Percentiles rank a stretch among this genome's conserved stretches.
phyloP scores from a whole-genome alignment of 2,888 invertebrate genomes.

The Athalia circularis region DNA sequence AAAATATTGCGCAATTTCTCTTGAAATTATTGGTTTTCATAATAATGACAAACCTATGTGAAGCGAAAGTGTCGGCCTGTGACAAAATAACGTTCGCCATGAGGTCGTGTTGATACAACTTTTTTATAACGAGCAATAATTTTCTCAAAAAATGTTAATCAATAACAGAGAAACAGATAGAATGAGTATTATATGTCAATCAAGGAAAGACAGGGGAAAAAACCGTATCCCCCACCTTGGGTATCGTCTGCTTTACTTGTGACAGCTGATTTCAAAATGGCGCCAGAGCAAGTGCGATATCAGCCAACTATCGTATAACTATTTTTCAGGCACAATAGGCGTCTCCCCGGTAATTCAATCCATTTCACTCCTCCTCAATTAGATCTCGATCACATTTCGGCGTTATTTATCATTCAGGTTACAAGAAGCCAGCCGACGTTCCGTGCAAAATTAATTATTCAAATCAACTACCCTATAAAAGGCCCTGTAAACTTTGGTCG shows the following conservation, averaged over 20 bases:
- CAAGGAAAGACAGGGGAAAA: not conserved
- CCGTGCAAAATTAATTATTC: not conserved
- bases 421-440: not conserved
- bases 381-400: slow-evolving; percentile 28
- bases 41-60: slow-evolving; percentile 13
- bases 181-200: slow-evolving; percentile 12
- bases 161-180: slow-evolving; percentile 23
- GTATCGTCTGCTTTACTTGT: slow-evolving; percentile 64
- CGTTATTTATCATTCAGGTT: not conserved
- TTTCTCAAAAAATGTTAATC: slow-evolving; percentile 8
- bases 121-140: too few species aligned
- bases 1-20: slow-evolving; percentile 5
- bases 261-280: slow-evolving; percentile 64
- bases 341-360: slow-evolving; percentile 10
- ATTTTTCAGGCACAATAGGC: slow-evolving; percentile 15
- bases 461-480: not conserved
- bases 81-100: slow-evolving; percentile 12
- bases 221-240: slow-evolving; percentile 55
- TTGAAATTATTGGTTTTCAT: not conserved
- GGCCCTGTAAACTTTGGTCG: too few species aligned
- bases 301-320: slow-evolving; percentile 17
- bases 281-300: slow-evolving; percentile 42
- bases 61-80: not conserved
- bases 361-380: slow-evolving; percentile 13
- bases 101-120: not conserved